Percentiles rank a stretch among this genome's conserved stretches.
Conservation (phyloP, 2,113 vertebrate species). For the Podarcis muralis region DNA sequence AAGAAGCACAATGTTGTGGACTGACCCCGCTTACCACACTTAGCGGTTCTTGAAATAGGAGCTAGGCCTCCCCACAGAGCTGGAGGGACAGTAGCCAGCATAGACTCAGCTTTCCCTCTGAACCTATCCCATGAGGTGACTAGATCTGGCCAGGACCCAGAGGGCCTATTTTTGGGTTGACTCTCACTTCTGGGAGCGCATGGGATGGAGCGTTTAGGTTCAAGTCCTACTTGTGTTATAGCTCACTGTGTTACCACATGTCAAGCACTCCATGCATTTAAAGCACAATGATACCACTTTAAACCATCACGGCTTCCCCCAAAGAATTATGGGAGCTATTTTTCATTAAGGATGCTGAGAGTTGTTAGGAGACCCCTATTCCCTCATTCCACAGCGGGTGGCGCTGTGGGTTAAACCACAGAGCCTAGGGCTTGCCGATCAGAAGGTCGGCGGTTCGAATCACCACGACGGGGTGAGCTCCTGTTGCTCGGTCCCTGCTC, state of each 20-base stretch:
- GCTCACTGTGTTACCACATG: background rate
- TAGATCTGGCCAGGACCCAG: background rate
- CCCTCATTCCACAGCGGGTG: no score
- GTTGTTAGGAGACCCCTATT: no score
- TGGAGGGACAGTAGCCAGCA: background rate
- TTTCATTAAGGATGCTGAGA: no score
- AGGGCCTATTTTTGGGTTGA: background rate
- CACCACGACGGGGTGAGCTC: no score
- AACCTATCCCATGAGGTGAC: background rate
- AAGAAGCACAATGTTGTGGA: no score
- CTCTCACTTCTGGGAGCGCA: background rate
- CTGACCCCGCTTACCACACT: background rate
- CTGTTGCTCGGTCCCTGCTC: no score
- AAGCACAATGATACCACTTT: no score
- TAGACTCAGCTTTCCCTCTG: background rate
- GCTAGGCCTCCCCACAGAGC: background rate
- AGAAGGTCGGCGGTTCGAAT: no score
- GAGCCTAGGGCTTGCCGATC: no score
- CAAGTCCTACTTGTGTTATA: background rate
- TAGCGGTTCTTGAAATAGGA: background rate
- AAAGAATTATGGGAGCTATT: no score
- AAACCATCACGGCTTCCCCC: no score
- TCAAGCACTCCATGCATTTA: background rate
- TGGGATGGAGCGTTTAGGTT: background rate
- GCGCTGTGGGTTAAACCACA: no score